These are phyloP conservation scores for Empis stercorea DNA, from an alignment of 2,888 invertebrate genomes.

Conservation along the genomic window DNA sequence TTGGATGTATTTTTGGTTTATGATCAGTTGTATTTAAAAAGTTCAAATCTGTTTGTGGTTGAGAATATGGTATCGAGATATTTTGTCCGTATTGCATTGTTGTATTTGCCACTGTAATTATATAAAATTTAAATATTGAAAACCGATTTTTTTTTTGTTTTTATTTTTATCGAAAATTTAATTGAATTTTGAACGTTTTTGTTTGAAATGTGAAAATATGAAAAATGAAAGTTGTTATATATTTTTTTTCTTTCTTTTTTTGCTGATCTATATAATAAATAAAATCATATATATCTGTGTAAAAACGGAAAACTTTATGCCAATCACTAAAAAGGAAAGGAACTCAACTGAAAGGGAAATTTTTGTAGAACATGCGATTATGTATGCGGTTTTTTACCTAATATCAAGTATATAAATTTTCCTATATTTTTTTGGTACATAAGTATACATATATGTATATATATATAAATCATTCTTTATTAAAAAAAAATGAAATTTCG, in stretches of 20 bases:
- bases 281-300: too few relatives aligned
- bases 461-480: too few relatives aligned
- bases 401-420: not conserved
- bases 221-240: too few relatives aligned
- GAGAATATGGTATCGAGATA: conserved; percentile 37
- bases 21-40: conserved; percentile 36
- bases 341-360: not conserved
- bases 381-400: not conserved
- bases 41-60: conserved; percentile 36
- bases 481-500: too few relatives aligned
- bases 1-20: conserved; percentile 37
- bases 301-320: not conserved
- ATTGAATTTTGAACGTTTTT: too few relatives aligned
- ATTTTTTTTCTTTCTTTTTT: too few relatives aligned
- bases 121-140: not conserved
- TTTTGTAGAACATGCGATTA: not conserved
- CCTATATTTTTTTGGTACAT: too few relatives aligned
- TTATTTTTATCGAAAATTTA: conserved; percentile 10
- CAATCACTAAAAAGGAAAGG: not conserved
- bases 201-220: too few relatives aligned
- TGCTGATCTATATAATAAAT: too few relatives aligned
- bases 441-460: too few relatives aligned
- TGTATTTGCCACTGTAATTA: conserved; percentile 31
- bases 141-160: not conserved
- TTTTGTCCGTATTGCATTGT: conserved; percentile 38